A percentile compares a stretch with the other conserved stretches of the same genome.
Conservation (phyloP, 2,888 invertebrate genomes). For the Nemotelus nigrinus region DNA sequence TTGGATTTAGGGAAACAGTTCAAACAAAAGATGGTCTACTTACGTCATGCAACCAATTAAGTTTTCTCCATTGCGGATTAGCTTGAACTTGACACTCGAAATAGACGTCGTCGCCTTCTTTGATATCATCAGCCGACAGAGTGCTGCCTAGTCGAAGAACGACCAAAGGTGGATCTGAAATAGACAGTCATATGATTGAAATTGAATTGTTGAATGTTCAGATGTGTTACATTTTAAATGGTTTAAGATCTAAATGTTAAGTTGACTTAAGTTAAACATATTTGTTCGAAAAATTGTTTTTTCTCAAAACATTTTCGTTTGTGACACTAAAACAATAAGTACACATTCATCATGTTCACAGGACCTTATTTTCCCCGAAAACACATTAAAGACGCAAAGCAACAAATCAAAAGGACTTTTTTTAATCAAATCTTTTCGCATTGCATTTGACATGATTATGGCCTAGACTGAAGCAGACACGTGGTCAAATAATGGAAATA, state of each 20-base stretch:
- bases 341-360: no score
- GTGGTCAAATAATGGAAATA: no score
- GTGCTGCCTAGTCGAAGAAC: slow-evolving; percentile 79
- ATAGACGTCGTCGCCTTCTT: slow-evolving; percentile 86
- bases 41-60: slow-evolving; percentile 83
- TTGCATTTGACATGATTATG: no score
- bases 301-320: slow-evolving; percentile 3
- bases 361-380: no score
- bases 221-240: not conserved
- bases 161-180: slow-evolving; percentile 80
- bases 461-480: no score
- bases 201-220: not conserved
- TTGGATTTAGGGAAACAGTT: not conserved
- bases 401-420: no score
- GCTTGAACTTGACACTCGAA: slow-evolving; percentile 86
- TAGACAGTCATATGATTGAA: not conserved
- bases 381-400: no score
- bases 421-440: no score
- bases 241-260: not conserved
- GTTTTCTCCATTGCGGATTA: slow-evolving; percentile 79
- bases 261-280: no score
- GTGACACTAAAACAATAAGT: not conserved
- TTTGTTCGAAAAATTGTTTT: not conserved
- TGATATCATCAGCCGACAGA: slow-evolving; percentile 81
- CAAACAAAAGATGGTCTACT: slow-evolving; percentile 63